These are phyloP conservation scores for Rambutsinella grinnellia DNA, from an alignment of 2,888 invertebrate species.

Conservation along the genomic window DNA sequence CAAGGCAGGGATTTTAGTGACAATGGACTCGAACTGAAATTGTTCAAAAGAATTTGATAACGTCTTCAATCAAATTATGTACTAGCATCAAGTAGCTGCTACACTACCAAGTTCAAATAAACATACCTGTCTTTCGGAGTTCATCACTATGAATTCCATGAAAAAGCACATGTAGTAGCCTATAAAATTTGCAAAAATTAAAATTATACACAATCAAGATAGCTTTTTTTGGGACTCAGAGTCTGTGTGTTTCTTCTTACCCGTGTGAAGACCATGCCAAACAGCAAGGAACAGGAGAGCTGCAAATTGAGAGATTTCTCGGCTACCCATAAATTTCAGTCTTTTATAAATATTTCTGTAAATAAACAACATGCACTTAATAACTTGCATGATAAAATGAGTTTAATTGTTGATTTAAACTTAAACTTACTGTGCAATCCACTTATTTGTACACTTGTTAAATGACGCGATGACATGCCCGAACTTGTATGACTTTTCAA, in stretches of 20 bases:
- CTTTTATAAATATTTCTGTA: slow-evolving; percentile 90
- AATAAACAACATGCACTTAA: slow-evolving; percentile 42
- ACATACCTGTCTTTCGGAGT: slow-evolving; percentile 85
- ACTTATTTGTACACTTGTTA: slow-evolving; percentile 95
- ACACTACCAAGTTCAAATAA: no score
- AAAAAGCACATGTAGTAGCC: slow-evolving; percentile 93
- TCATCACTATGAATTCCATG: slow-evolving; percentile 90
- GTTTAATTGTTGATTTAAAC: not conserved
- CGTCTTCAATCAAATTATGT: not conserved
- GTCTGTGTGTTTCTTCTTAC: slow-evolving; percentile 3
- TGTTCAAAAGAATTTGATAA: slow-evolving; percentile 49
- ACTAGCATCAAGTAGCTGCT: not conserved
- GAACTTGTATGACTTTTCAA: slow-evolving; percentile 87
- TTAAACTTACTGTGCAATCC: slow-evolving; percentile 82
- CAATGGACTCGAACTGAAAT: slow-evolving; percentile 73
- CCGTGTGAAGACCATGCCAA: slow-evolving; percentile 96
- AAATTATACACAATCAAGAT: not conserved
- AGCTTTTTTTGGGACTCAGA: no score
- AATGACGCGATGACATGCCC: slow-evolving; percentile 91
- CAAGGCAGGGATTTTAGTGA: slow-evolving; percentile 72
- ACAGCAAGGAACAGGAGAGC: slow-evolving; percentile 90
- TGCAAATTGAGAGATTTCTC: slow-evolving; percentile 81
- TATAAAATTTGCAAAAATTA: not conserved
- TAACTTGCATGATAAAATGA: slow-evolving; percentile 5
- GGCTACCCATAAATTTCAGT: slow-evolving; percentile 89